Base-by-base conservation (phyloP, 2,888 invertebrate genomes). In the Diloba caeruleocephala region DNA sequence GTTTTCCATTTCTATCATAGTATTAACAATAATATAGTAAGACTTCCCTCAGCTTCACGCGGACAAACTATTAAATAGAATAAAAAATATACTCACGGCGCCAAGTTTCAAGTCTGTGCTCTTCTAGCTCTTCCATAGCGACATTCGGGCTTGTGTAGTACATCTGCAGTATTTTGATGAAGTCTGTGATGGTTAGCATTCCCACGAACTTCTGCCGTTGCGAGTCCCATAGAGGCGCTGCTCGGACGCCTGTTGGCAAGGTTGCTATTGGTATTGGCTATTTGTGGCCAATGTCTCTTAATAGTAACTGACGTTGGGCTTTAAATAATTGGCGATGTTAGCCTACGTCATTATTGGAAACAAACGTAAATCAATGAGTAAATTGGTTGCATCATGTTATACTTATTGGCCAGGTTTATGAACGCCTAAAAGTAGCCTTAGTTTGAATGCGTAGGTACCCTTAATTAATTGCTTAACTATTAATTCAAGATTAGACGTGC, bases 121-220 rank as follows among this genome's bases (percentile, higher is more conserved):
- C 99, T 87, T 99, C 99, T 73, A 99, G 92, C 90, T 99, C 98
- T 78, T 98, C 98, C 97, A 99, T 99, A 73, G 97, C 96, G 51
- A 97, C 97, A 76, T 96, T 95, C 45, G 98, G 98, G 78, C 98
- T 98, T 81, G 97, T 98, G 94, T 99, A 99, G 94, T 99, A 99
- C 96, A 98, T 98, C 92, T 98, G 97, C 76, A 99, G 95, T 79
- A 99, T 99, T 92, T 98, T 98, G 82, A 99, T 99, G 91, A 99
- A 99, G 93, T 99, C 99, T 45, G 99, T 99, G 79, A 99, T 99
- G 68, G 99, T 99, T 76, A 99, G 95, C 99, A 99, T 99, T 74
- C 99, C 99, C 63, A 99, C 97, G 92, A 98, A 99, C 87, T 96
- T 95, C 88, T 99, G 99, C 77, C 96, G 96, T 62, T 95, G 94